Percentiles rank a stretch among this genome's conserved stretches.
phyloP scores from a whole-genome alignment of 2,888 invertebrate genomes.

The Plutella xylostella region DNA sequence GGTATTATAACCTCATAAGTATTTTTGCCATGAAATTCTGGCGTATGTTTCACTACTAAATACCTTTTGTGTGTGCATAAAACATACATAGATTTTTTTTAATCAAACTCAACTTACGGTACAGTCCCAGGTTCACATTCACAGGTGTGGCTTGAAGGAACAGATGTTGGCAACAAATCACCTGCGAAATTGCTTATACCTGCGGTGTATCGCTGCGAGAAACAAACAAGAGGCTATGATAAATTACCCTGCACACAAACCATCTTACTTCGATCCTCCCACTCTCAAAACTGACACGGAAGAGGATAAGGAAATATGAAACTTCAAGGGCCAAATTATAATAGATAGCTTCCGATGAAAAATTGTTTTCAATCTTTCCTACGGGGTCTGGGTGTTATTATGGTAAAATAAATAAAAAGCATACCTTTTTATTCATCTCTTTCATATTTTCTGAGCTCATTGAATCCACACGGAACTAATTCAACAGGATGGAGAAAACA shows the following conservation, averaged over 20 bases:
- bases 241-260: slow-evolving; percentile 18
- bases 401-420: neutral
- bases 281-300: neutral
- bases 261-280: neutral
- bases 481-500: no score
- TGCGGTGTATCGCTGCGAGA: slow-evolving; percentile 9
- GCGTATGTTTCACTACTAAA: no score
- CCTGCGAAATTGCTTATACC: slow-evolving; percentile 22
- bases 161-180: slow-evolving; percentile 25
- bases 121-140: no score
- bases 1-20: no score
- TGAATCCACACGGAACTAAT: no score
- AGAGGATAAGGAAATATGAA: neutral
- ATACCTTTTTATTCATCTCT: neutral
- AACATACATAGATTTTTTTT: no score
- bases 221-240: slow-evolving; percentile 17
- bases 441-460: no score
- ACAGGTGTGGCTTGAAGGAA: neutral
- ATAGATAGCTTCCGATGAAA: slow-evolving; percentile 7
- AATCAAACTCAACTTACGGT: no score
- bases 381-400: neutral
- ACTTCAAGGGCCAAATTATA: neutral
- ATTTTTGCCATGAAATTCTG: no score
- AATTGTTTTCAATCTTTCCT: slow-evolving; percentile 6
- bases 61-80: no score